Base-by-base conservation (phyloP, 2,888 invertebrate species). In the Coremacera marginata region DNA sequence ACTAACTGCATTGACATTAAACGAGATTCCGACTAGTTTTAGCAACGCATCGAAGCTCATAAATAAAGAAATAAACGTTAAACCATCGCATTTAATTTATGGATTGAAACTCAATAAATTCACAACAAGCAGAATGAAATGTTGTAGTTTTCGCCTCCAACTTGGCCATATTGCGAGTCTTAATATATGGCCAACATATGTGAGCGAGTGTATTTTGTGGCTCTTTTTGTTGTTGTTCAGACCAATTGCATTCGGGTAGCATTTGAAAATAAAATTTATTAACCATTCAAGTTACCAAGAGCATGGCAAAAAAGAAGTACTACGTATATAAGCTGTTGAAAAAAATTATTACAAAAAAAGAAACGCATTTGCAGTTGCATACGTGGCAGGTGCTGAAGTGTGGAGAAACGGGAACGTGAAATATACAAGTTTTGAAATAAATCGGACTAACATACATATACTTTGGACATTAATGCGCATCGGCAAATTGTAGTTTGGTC, bases 41-140 rank as follows among this genome's bases (percentile, higher is more conserved):
- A 44, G 34, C 37, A 25, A 52, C 75, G 55, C 67, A 63, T 16
- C 73, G 34, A 51, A 19, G 70, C 62, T 70, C 76, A 62, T 76
- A 76, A 76, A 76, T 76, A 70, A 76, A 70, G 76, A 63, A 70
- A 70, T 70, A 70, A 76, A 62, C 76, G 76, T 76, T 70, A 60
- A 76, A 75, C 51, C 37, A 27, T 70, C 44, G 70, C 70, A 70
- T 76, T 70, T 70, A 76, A 76, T 76, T 76, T 76, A 76, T 70
- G 76, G 70, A 63, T 51, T 70, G 70, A 49, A 76, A 76, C 76
- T 49, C 70, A 76, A 76, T 76, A 70, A 44, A 76, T 70, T 76
- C 76, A 76, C 76, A 52, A 51, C 63, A 60, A 55, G 31, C 16
- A 51, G 52, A 65, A 55, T 55, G 52, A 49, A 65, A 65, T 37